A percentile compares a stretch with the other conserved stretches of the same genome.
Conservation (phyloP, 2,797 vertebrate species). For the Myotis myotis region DNA sequence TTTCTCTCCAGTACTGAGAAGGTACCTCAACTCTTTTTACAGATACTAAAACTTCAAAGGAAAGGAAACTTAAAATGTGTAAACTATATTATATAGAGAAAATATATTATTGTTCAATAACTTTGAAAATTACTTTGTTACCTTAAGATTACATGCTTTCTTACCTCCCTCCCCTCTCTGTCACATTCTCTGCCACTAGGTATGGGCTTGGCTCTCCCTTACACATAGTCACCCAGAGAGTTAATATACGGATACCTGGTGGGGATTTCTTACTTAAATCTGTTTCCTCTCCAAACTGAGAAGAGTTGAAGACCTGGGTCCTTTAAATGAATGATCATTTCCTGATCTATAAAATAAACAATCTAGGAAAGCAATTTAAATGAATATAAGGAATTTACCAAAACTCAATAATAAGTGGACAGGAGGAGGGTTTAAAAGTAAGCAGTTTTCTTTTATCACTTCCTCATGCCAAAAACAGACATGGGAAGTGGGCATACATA, state of each 20-base stretch:
- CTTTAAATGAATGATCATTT: neutral
- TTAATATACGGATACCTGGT: neutral
- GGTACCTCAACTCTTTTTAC: neutral
- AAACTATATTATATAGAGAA: neutral
- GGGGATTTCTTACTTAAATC: neutral
- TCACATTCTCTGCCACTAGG: neutral
- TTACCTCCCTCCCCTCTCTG: neutral
- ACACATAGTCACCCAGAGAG: neutral
- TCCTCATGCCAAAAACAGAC: conserved; percentile 64
- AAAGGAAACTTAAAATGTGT: neutral
- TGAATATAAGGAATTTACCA: neutral
- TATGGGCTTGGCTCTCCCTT: neutral
- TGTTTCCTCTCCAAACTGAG: neutral
- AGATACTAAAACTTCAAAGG: neutral
- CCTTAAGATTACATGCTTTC: neutral
- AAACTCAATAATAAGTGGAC: neutral
- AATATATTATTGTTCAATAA: neutral
- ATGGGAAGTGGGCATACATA: neutral
- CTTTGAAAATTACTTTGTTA: neutral
- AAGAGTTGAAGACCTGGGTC: neutral
- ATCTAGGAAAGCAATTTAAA: neutral
- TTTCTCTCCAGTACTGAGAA: neutral
- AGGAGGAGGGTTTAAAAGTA: neutral
- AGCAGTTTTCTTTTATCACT: conserved; percentile 41
- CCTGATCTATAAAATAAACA: neutral